Base-by-base conservation (phyloP, 2,797 vertebrate genomes). In the Coracias cyanogaster region DNA sequence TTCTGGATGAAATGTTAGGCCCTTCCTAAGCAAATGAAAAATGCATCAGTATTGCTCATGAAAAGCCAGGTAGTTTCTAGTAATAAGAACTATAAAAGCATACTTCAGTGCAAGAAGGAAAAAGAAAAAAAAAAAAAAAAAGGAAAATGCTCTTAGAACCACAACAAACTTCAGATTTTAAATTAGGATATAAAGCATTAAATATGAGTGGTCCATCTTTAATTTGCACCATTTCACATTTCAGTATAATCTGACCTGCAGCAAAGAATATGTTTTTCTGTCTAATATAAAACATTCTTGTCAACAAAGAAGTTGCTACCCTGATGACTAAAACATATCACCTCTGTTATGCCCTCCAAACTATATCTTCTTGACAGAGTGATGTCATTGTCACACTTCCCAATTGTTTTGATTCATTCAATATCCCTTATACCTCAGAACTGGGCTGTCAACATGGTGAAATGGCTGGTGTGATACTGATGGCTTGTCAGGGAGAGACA, bases 351-450 rank as follows among this genome's bases (percentile, higher is more conserved):
- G 48, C 41, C 22, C 11, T 80, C 28, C 67, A 85, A 26, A 86
- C 29, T 70, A 3, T 61, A 49, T 67, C 33, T 91, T 71, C 41
- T 51, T 80, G 54, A 87, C n/a, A 90, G 51, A 70, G 28, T 73
- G 64, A 65, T 83, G 70, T 81, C 90, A 81, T 21, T 93, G 79
- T 78, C 87, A 84, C 66, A 61, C 8, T 82, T 83, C 41, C 82
- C 81, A 80, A 6, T 82, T 89, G 72, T 87, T 97, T 83, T 91
- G 60, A 71, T 94, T 94, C 80, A 51, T 91, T 93, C 84, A 35
- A 1, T 43, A 46, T 88, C 89, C 81, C 33, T 24, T 25, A 29
- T 57, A 65, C 18, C 26, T 28, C 3, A 26, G 61, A 61, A 73
- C 12, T 8, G 3, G 7, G 29, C 66, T 96, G 74, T 39, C 69